Base-by-base conservation (phyloP, 2,888 invertebrate genomes). In the Epirrhoe alternata region DNA sequence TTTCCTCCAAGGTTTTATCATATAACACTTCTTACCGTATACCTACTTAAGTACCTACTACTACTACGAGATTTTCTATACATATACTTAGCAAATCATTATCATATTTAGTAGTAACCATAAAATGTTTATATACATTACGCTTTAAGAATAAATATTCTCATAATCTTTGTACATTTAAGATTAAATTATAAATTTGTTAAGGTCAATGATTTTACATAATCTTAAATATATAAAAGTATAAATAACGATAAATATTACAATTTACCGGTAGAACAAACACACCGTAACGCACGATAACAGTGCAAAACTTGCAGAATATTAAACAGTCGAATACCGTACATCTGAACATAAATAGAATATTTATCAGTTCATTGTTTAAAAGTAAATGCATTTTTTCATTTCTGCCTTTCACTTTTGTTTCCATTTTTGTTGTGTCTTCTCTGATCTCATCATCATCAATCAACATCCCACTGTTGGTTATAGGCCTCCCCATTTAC, bases 321-420 rank as follows among this genome's bases (percentile, higher is more conserved):
- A 67, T 56, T 63, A 67, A 67, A 59, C 63, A 56, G 63, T 53
- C n/a, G 24, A 63, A 67, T 63, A 51, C 57, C 61, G 61, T 62
- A 59, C 55, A 45, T 54, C 45, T 51, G 14, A 51, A 53, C 61
- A 38, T 61, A 61, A 58, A 57, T 33, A 55, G 66, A 62, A 63
- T 62, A 55, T 35, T 62, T 62, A 66, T 58, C 57, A 53, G 53
- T 58, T 16, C 30, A 33, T 60, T 56, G 54, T 56, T 7, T 51
- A 49, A 35, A 45, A 30, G 51, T 24, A 17, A 30, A 42, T 61
- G 24, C 42, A 49, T 54, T 52, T 53, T 17, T 54, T 58, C 5
- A 14, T 45, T 6, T 16, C 47, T 47, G 7, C 14, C 47, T 47
- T 51, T 54, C 49, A 35, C 33, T 54, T 54, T 35, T 49, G 12